Percentiles rank a stretch among this genome's conserved stretches.
Evolutionary conservation across 2,797 vertebrate species (phyloP).

Genomic region (Oreochromis grahami): DNA sequence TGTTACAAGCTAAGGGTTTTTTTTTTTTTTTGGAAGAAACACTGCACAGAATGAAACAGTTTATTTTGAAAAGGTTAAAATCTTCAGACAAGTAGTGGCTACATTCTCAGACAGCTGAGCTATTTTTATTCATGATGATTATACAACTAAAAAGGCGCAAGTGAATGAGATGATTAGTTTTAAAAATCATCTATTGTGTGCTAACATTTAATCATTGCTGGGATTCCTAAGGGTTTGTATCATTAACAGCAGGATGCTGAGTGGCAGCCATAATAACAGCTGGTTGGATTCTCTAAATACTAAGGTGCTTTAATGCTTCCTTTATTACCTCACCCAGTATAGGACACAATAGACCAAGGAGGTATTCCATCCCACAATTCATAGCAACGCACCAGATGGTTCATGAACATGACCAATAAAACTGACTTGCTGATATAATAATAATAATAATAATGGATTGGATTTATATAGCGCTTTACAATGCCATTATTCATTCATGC

Average conservation of each 20-base stretch:
- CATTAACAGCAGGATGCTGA: neutral
- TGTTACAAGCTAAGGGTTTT: neutral
- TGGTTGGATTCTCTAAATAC: neutral
- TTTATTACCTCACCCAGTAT: neutral
- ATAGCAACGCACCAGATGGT: neutral
- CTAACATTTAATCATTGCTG: neutral
- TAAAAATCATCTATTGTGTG: neutral
- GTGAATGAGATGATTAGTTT: neutral
- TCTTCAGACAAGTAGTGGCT: neutral
- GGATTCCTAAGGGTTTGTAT: neutral
- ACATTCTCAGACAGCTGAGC: neutral
- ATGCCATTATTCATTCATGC: no score
- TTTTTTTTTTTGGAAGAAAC: neutral
- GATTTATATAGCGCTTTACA: no score
- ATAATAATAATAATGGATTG: neutral
- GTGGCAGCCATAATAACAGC: neutral
- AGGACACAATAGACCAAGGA: neutral
- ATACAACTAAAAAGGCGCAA: neutral
- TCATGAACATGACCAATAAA: neutral
- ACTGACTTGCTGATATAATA: neutral
- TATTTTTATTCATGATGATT: constrained; percentile 20
- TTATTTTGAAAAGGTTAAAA: neutral
- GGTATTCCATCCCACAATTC: neutral
- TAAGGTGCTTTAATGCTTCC: neutral
- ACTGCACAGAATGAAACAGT: neutral